These are phyloP conservation scores for Nesidiocoris tenuis DNA, from an alignment of 2,888 invertebrate genomes.

Conservation along the genomic window DNA sequence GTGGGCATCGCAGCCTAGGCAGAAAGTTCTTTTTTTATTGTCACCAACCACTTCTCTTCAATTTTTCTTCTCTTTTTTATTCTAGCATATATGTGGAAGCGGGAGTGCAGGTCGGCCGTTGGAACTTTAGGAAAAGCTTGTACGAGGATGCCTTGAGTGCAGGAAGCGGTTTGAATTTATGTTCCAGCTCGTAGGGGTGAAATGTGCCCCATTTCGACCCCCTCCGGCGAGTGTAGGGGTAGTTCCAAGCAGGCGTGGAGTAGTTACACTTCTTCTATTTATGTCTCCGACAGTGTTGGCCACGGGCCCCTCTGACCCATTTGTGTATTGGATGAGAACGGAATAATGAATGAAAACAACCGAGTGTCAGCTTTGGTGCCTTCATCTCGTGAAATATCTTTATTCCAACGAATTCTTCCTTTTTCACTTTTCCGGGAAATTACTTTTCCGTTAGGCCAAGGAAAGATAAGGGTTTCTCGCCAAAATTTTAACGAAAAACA, in stretches of 20 bases:
- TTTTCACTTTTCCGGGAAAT: background rate
- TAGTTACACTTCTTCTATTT: constrained; percentile 36
- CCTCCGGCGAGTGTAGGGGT: background rate
- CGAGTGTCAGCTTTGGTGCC: background rate
- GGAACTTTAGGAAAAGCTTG: constrained; percentile 1
- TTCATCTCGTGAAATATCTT: background rate
- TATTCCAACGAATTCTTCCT: background rate
- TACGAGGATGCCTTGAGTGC: constrained; percentile 23
- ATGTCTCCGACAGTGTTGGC: constrained; percentile 4
- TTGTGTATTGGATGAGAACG: constrained; percentile 32
- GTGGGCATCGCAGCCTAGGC: constrained; percentile 7
- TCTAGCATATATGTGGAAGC: constrained; percentile 5
- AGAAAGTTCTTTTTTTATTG: constrained; percentile 29
- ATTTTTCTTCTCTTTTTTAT: background rate
- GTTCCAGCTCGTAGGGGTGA: constrained; percentile 32
- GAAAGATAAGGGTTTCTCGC: too few species aligned
- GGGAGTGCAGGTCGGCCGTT: constrained; percentile 8
- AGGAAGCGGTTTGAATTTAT: constrained; percentile 36
- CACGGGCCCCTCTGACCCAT: constrained; percentile 25
- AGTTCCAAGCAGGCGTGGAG: constrained; percentile 9
- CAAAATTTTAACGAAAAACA: too few species aligned
- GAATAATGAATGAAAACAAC: constrained; percentile 17
- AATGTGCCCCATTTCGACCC: constrained; percentile 27
- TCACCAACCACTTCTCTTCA: background rate
- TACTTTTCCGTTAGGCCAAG: too few species aligned